Evolutionary conservation across 2,888 invertebrate species (phyloP).

Genomic region (Gonocerus acuteangulatus): DNA sequence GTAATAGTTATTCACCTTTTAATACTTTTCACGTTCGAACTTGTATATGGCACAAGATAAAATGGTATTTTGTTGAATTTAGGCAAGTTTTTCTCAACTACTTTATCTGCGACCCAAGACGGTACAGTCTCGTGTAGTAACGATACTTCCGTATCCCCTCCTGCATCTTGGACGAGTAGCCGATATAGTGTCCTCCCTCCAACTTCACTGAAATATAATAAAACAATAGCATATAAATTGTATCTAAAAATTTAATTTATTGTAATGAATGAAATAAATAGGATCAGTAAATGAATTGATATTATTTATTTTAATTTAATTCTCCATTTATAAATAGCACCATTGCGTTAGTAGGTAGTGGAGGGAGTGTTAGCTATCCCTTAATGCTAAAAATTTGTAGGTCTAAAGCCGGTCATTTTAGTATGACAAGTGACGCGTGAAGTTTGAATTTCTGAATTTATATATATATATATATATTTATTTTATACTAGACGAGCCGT

Average conservation of each 20-base stretch:
- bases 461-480: no score
- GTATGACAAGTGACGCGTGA: no score
- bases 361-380: no score
- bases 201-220: constrained; percentile 63
- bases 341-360: no score
- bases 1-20: constrained; percentile 64
- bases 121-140: constrained; percentile 90
- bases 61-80: constrained; percentile 96
- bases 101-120: constrained; percentile 89
- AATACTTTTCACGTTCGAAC: constrained; percentile 56
- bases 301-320: neutral
- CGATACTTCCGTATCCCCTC: constrained; percentile 87
- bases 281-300: neutral
- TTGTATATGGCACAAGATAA: constrained; percentile 88
- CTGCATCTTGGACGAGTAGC: constrained; percentile 79
- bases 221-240: neutral
- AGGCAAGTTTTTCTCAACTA: constrained; percentile 86
- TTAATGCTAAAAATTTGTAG: no score
- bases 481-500: no score
- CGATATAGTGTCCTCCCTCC: constrained; percentile 91
- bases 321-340: no score
- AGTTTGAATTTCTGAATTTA: no score
- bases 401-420: no score
- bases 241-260: neutral
- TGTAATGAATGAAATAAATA: neutral